Base-by-base conservation (phyloP, 2,888 invertebrate species). In the Hypomecis punctinalis region DNA sequence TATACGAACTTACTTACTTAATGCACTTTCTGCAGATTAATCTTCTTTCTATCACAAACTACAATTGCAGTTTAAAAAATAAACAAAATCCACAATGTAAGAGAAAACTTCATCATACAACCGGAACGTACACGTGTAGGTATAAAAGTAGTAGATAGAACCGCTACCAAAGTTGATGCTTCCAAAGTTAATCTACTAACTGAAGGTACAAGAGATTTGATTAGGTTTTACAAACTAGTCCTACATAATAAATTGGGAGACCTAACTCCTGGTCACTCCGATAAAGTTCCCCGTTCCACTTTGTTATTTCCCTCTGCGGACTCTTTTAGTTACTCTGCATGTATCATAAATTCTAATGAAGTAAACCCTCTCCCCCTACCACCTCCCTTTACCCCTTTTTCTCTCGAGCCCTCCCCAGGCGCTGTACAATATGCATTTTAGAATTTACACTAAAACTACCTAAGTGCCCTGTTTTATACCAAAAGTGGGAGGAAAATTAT, bases 261-360 rank as follows among this genome's bases (percentile, higher is more conserved):
- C 54, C 35, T 9, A 55, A 46, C 0, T 13, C 11, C 37, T 33
- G 51, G 62, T 62, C 56, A 52, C 40, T 51, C 23, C 40, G 9
- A 45, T 56, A 57, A 51, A 62, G 37, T 35, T 48, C 13, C 40
- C 10, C 46, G 46, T 57, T 56, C 51, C 37, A 56, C 37, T 62
- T 56, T 35, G 49, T 56, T 49, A 49, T 60, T 52, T 57, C 46
- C 56, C 56, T 55, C 56, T 35, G 51, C 36, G 52, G 56, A 52
- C 56, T 57, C 51, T 62, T 62, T 56, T 62, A 49, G 56, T 56
- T 51, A 56, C 46, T 48, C 46, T 46, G 35, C 52, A 56, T 56
- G 56, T 62, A 56, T 62, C 56, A 62, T 62, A 62, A 62, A 62
- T 56, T 62, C 56, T 62, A 57, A 62, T 62, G 56, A 56, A 62